Percentiles rank a stretch among this genome's conserved stretches.
Conservation (phyloP, 2,888 invertebrate species). For the Cordilura impudica region DNA sequence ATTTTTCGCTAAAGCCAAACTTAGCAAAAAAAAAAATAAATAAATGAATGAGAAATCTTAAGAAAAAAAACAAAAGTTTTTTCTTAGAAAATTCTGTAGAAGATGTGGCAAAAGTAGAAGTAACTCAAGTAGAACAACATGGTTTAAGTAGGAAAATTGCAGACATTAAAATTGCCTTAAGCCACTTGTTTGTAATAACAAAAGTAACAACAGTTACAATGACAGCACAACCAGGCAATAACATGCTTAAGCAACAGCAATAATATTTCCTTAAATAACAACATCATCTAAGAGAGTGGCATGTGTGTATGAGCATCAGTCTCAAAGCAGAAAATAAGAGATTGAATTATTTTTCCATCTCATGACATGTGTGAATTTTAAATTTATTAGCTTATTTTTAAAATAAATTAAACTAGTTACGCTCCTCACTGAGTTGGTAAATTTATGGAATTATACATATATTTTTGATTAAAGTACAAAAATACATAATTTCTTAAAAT, state of each 20-base stretch:
- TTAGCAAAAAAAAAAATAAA: conserved; percentile 16
- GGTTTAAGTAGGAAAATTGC: conserved; percentile 57
- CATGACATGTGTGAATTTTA: too few relatives aligned
- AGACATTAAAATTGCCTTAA: conserved; percentile 63
- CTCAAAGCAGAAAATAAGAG: neutral
- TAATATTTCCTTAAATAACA: conserved; percentile 53
- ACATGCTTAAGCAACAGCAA: conserved; percentile 42
- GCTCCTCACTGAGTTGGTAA: too few relatives aligned
- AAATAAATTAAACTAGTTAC: too few relatives aligned
- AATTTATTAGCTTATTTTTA: too few relatives aligned
- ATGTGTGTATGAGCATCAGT: neutral
- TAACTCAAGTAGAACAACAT: conserved; percentile 51
- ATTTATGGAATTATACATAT: too few relatives aligned
- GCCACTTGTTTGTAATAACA: conserved; percentile 61
- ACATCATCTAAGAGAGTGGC: neutral
- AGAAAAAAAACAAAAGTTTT: conserved; percentile 4
- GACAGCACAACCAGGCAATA: conserved; percentile 26
- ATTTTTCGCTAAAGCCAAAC: conserved; percentile 39
- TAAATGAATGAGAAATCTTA: conserved; percentile 33
- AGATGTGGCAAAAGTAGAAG: conserved; percentile 23
- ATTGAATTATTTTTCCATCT: neutral
- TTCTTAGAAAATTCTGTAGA: neutral
- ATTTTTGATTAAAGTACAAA: too few relatives aligned
- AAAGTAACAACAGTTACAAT: conserved; percentile 51
- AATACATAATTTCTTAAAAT: too few relatives aligned